Percentiles rank a stretch among this genome's conserved stretches.
Evolutionary conservation across 1,140 invertebrate species (phyloP).

Genomic region (Magallana angulata): DNA sequence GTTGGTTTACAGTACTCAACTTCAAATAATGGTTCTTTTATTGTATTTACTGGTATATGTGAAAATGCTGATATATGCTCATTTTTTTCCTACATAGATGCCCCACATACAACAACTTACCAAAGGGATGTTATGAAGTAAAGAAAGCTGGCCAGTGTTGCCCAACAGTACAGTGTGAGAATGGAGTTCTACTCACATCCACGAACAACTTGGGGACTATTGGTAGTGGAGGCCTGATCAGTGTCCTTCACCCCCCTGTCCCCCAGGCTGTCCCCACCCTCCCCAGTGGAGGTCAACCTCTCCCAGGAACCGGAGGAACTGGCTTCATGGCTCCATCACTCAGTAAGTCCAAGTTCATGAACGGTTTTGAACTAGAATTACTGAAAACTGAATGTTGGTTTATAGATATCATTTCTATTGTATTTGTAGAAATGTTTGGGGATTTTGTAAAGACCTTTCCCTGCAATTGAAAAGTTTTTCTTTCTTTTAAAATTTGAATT

Average conservation of each 20-base stretch:
- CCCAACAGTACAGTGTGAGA: constrained; percentile 64
- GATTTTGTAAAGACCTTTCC: too few species aligned
- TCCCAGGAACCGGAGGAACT: constrained; percentile 57
- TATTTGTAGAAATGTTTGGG: too few species aligned
- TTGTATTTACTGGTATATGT: too few species aligned
- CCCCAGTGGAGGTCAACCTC: constrained; percentile 54
- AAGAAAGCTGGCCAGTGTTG: constrained; percentile 71
- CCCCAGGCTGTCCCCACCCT: constrained; percentile 59
- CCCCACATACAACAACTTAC: constrained; percentile 65
- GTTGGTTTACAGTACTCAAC: too few species aligned
- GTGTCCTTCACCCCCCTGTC: constrained; percentile 50
- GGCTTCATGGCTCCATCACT: constrained; percentile 57
- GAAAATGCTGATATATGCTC: too few species aligned
- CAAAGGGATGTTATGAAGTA: constrained; percentile 62
- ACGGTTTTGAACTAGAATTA: background rate
- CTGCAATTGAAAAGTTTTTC: too few species aligned
- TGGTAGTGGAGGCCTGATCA: constrained; percentile 61
- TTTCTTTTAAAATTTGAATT: too few species aligned
- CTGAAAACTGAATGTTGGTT: too few species aligned
- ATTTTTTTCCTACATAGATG: constrained; percentile 54
- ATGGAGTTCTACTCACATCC: constrained; percentile 67
- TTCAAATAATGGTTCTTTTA: too few species aligned
- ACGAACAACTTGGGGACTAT: constrained; percentile 60
- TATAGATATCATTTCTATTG: too few species aligned
- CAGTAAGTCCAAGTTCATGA: constrained; percentile 45